Evolutionary conservation across 2,113 vertebrate genomes (phyloP).

Genomic region (Gila orcuttii): DNA sequence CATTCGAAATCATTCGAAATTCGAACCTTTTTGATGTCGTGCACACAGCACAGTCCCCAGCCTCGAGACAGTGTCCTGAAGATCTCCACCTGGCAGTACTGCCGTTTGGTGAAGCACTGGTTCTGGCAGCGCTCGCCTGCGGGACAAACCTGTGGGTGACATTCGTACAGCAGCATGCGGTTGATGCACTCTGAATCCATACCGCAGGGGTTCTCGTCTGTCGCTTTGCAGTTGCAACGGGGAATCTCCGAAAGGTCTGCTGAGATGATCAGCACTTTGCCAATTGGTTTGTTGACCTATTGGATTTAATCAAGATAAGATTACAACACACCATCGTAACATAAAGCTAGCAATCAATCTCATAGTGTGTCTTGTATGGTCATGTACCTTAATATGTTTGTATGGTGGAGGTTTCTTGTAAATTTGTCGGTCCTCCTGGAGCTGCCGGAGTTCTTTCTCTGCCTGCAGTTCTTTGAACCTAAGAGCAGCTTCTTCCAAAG

Average conservation of each 20-base stretch:
- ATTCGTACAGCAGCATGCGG: constrained; percentile 97
- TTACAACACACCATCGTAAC: not conserved
- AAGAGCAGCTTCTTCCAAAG: constrained; percentile 92
- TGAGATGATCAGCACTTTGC: constrained; percentile 95
- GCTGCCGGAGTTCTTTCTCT: constrained; percentile 92
- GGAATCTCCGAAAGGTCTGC: constrained; percentile 96
- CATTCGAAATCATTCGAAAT: not conserved
- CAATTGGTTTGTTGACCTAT: constrained; percentile 93
- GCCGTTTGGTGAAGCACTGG: constrained; percentile 93
- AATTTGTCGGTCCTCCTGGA: constrained; percentile 94
- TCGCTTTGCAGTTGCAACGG: constrained; percentile 93
- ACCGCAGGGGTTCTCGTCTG: constrained; percentile 93
- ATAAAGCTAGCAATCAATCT: not conserved
- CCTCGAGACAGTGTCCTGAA: constrained; percentile 92
- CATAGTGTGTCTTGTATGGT: not conserved
- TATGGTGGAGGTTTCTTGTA: constrained; percentile 97
- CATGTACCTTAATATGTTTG: constrained; percentile 89
- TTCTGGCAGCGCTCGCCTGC: constrained; percentile 90
- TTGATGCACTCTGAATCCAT: constrained; percentile 98
- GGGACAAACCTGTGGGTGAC: constrained; percentile 92
- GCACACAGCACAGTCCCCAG: constrained; percentile 93
- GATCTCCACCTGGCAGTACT: constrained; percentile 95
- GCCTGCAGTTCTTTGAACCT: constrained; percentile 94
- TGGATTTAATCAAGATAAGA: not conserved
- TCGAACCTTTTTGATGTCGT: constrained; percentile 93